Evolutionary conservation across 2,113 vertebrate genomes (phyloP), one percentile per base, ranked within the genome.

Genomic region (Tyrannus savana): DNA sequence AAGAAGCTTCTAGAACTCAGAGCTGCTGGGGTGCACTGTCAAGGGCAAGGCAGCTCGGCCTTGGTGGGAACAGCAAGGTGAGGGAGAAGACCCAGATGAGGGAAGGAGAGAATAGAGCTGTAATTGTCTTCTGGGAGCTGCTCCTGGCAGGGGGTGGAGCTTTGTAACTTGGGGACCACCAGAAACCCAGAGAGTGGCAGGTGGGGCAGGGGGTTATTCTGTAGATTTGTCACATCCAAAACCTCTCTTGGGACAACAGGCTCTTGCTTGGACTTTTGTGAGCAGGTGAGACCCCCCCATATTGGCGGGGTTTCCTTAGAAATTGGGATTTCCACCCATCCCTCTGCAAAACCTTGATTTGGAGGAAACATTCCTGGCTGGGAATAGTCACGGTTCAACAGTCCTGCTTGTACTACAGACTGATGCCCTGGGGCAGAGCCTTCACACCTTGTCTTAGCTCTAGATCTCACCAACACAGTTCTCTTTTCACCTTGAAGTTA

Each of bases 11-110:
- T 12, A 6, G 55, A 52, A 12, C 63, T 4, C 12, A 1, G 0
- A 39, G 56, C 24, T 89, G 47, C 60, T 63, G 0, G 49, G 24
- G 56, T 15, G 52, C 4, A 9, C 49, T 62, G 49, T 5, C 0
- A 9, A 44, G 62, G 41, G 7, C 16, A 2, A 4, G 21, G 47
- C 5, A 33, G 52, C 33, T 52, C 44, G 19, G 31, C 24, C 69
- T 86, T 7, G 8, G 10, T 35, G 76, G 60, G 64, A 63, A 5
- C 50, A 88, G 5, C 24, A 10, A 23, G 12, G 47, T 19, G 19
- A 8, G 25, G 46, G 50, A 72, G 21, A 49, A 63, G 55, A 67
- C 41, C 39, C 10, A 7, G 37, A 27, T 9, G 22, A 75, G 60
- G 53, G 39, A 39, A 74, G 60, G 55, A 39, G 66, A 4, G 6